phyloP scores from a whole-genome alignment of 2,888 invertebrate species.

The Lottia scabra region DNA sequence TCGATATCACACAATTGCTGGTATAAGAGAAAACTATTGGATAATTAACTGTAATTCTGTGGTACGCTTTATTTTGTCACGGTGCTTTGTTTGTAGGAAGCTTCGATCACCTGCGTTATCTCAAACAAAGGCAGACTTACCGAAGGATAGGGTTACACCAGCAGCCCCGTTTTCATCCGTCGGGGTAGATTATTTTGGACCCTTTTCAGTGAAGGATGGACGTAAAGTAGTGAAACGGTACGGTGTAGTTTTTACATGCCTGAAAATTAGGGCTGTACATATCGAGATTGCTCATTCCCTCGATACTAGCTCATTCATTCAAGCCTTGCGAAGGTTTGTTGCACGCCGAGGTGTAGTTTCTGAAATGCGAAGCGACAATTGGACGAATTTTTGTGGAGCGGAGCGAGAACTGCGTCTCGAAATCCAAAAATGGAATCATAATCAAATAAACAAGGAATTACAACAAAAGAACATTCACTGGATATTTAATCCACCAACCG shows the following conservation, averaged over 20 bases:
- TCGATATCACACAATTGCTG: neutral
- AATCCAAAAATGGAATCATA: slow-evolving; percentile 22
- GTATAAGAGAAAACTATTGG: slow-evolving; percentile 15
- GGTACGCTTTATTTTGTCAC: neutral
- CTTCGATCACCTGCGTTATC: neutral
- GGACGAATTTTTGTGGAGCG: slow-evolving; percentile 20
- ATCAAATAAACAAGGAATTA: neutral
- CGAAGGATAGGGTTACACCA: slow-evolving; percentile 12
- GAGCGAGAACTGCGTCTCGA: slow-evolving; percentile 20
- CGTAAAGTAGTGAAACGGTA: slow-evolving; percentile 17
- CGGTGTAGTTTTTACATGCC: slow-evolving; percentile 25
- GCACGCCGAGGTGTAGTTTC: slow-evolving; percentile 21
- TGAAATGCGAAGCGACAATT: slow-evolving; percentile 23
- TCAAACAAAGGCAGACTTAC: slow-evolving; percentile 18
- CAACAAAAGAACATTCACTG: neutral
- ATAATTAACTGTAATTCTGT: neutral
- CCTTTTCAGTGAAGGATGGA: slow-evolving; percentile 19
- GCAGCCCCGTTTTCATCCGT: slow-evolving; percentile 23
- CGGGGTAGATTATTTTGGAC: slow-evolving; percentile 24
- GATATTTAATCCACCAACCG: slow-evolving; percentile 21
- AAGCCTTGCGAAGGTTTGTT: slow-evolving; percentile 23
- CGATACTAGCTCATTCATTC: slow-evolving; percentile 21
- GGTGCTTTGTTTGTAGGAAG: too few relatives aligned
- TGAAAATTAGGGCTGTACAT: slow-evolving; percentile 10
- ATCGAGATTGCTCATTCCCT: slow-evolving; percentile 17